Evolutionary conservation across 2,888 invertebrate genomes (phyloP).

Genomic region (Diplazon laetatorius): DNA sequence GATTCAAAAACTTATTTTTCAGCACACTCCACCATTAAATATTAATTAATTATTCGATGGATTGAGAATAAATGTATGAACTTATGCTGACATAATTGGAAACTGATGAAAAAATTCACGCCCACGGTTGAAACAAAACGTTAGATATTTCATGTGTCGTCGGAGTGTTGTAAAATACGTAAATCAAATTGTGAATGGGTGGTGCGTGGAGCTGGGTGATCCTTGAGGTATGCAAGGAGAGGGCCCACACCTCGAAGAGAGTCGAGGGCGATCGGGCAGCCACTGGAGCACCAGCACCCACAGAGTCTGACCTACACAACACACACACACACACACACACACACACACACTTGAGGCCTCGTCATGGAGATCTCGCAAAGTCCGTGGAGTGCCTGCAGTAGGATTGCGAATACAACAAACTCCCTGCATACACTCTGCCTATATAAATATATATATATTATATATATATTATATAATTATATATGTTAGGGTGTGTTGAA

Average conservation of each 20-base stretch:
- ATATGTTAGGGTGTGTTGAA: too few species aligned
- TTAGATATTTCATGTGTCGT: not conserved
- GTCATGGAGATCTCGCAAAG: constrained; percentile 19
- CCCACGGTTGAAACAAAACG: not conserved
- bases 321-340: too few species aligned
- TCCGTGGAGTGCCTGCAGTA: not conserved
- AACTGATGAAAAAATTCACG: not conserved
- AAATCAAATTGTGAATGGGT: constrained; percentile 32
- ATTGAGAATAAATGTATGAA: not conserved
- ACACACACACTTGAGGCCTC: constrained; percentile 65
- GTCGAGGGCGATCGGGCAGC: constrained; percentile 47
- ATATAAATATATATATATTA: constrained; percentile 10
- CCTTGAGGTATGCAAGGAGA: constrained; percentile 70
- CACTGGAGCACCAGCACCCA: constrained; percentile 66
- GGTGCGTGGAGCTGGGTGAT: constrained; percentile 62
- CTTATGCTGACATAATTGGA: not conserved
- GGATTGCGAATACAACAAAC: constrained; percentile 48
- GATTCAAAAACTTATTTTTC: too few species aligned
- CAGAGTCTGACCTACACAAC: constrained; percentile 74
- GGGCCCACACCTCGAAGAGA: constrained; percentile 70
- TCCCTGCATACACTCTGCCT: constrained; percentile 26
- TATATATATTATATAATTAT: not conserved
- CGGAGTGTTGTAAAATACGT: constrained; percentile 6
- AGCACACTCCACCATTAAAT: too few species aligned
- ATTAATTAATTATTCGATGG: too few species aligned